Evolutionary conservation across 2,113 vertebrate species (phyloP), one percentile per base, ranked within the genome.

Genomic region (Zootoca vivipara): DNA sequence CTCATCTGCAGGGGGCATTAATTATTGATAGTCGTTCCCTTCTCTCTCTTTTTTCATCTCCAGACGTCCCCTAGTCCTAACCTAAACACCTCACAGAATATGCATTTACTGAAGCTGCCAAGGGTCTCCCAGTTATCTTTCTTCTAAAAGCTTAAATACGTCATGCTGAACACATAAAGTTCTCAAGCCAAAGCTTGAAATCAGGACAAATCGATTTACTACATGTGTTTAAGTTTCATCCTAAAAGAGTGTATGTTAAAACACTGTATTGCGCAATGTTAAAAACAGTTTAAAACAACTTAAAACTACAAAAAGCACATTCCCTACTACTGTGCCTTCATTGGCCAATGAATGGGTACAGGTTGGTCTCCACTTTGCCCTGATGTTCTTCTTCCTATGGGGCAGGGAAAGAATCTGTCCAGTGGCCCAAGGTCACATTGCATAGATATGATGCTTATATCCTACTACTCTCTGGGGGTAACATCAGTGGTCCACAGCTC

Each of bases 11-110:
- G 93, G 90, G 88, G 52, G 82, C 0, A 6, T 98, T 92, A 98
- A 98, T 98, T 97, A 98, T 98, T 97, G 89, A 98, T 90, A 38
- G 81, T 78, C 65, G 89, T 88, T 84, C 82, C 90, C 86, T 86
- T 87, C 22, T 72, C 70, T 16, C 70, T n/a, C 72, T 73, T 73
- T 33, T 33, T 7, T 33, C 28, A 73, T 90, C 82, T 89, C 79
- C 88, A 78, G 87, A 86, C 82, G 56, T 93, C 83, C 1, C 72
- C 89, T 89, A 40, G 90, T 93, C 92, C 72, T 86, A 69, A 82
- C 87, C 82, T 80, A 72, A 94, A 74, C 77, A 56, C 82, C 87
- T 85, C 80, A 64, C 85, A 58, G 65, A 94, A 86, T 24, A 24
- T 74, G 87, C 77, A 1, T 82, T 83, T 82, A 85, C 93, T 85